phyloP scores from a whole-genome alignment of 2,797 vertebrate species.

The Hippopotamyrus pictus region DNA sequence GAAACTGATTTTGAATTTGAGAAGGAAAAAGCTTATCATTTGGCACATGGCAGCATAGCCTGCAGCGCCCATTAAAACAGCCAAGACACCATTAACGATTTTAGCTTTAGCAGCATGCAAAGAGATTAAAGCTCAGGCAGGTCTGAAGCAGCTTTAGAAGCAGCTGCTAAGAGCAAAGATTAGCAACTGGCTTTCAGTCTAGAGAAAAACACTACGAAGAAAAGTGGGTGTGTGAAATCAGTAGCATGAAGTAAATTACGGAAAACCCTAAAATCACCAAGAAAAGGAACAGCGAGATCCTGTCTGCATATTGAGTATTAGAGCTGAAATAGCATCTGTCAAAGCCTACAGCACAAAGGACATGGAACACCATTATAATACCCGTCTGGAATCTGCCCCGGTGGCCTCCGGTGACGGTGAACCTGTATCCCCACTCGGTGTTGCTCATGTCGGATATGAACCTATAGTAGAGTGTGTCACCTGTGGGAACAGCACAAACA shows the following conservation, averaged over 20 bases:
- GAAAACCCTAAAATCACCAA: not conserved
- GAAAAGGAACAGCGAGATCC: not conserved
- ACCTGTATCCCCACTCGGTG: constrained; percentile 97
- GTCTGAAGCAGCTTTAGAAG: not conserved
- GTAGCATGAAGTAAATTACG: not conserved
- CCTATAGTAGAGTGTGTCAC: constrained; percentile 86
- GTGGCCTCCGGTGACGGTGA: constrained; percentile 89
- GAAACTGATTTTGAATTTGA: not conserved
- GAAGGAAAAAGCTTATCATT: not conserved
- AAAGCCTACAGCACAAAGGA: not conserved
- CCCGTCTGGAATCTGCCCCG: constrained; percentile 95
- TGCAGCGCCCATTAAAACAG: not conserved
- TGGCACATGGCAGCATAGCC: not conserved
- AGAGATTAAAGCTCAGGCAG: not conserved
- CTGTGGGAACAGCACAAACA: constrained; percentile 43
- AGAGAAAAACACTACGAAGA: not conserved
- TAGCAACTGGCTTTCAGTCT: not conserved
- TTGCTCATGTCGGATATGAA: constrained; percentile 98
- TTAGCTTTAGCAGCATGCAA: not conserved
- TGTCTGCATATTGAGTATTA: not conserved
- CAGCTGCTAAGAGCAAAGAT: constrained; percentile 25
- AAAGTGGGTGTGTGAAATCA: not conserved
- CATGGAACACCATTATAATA: constrained; percentile 37
- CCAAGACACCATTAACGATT: not conserved
- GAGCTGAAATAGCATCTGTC: not conserved